Conservation (phyloP, 2,797 vertebrate genomes). For the Catharus ustulatus region DNA sequence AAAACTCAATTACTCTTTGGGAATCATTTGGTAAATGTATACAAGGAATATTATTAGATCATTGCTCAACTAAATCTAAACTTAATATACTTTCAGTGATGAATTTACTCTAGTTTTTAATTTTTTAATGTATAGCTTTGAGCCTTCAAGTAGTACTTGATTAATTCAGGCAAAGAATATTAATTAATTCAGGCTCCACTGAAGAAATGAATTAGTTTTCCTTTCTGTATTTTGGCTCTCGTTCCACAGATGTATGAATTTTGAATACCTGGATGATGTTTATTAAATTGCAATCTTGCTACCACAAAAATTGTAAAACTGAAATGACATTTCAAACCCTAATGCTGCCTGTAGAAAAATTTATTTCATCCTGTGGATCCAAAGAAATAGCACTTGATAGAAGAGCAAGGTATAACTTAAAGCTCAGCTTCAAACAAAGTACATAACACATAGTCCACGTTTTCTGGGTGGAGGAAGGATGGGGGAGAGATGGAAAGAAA, state of each 20-base stretch:
- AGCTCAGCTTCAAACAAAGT: neutral
- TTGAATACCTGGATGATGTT: neutral
- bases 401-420: neutral
- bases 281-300: neutral
- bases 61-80: neutral
- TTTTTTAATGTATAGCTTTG: constrained; percentile 4
- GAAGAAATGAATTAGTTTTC: constrained; percentile 11
- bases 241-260: neutral
- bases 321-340: neutral
- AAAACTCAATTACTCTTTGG: neutral
- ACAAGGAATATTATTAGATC: neutral
- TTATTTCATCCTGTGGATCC: neutral
- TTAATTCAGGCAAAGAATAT: constrained; percentile 12
- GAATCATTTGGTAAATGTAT: neutral
- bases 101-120: neutral
- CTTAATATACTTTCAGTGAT: neutral
- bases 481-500: neutral
- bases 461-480: neutral
- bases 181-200: constrained; percentile 22
- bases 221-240: neutral
- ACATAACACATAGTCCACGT: neutral
- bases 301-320: neutral
- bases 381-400: neutral
- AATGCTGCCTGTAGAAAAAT: neutral
- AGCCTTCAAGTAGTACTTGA: constrained; percentile 15